phyloP scores from a whole-genome alignment of 2,797 vertebrate species.

The Malacoctenus gilli region DNA sequence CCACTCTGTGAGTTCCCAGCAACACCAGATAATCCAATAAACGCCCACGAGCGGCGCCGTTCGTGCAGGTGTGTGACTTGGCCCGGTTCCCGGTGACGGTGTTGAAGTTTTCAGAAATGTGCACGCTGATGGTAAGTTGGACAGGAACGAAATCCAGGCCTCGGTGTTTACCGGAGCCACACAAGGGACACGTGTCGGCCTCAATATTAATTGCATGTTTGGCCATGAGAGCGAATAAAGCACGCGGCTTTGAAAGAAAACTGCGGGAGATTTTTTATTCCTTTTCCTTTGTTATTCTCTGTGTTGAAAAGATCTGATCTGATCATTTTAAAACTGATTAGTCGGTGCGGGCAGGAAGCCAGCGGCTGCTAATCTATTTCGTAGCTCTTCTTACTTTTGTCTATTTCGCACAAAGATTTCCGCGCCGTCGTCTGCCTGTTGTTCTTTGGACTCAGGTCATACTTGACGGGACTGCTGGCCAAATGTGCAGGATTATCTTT shows the following conservation, averaged over 20 bases:
- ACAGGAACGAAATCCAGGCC: slow-evolving; percentile 4
- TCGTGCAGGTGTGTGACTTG: slow-evolving; percentile 54
- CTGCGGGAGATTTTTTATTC: slow-evolving; percentile 27
- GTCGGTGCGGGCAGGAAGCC: slow-evolving; percentile 21
- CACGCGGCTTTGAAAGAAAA: slow-evolving; percentile 26
- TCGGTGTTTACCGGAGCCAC: slow-evolving; percentile 15
- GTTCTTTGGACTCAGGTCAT: slow-evolving; percentile 50
- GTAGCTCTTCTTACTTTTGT: slow-evolving; percentile 20
- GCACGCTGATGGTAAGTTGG: slow-evolving; percentile 2
- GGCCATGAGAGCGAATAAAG: slow-evolving; percentile 18
- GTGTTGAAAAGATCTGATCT: slow-evolving; percentile 40
- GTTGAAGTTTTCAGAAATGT: slow-evolving; percentile 20
- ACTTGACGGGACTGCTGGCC: slow-evolving; percentile 47
- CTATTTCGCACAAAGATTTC: slow-evolving; percentile 43
- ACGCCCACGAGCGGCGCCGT: slow-evolving; percentile 11
- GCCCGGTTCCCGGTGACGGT: slow-evolving; percentile 32
- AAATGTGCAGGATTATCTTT: slow-evolving; percentile 65
- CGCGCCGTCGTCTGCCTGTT: slow-evolving; percentile 22
- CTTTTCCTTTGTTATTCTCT: slow-evolving; percentile 38
- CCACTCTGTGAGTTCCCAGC: slow-evolving; percentile 35
- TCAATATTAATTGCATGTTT: slow-evolving; percentile 39
- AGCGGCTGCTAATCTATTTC: slow-evolving; percentile 44
- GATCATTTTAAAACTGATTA: slow-evolving; percentile 56
- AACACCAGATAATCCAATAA: slow-evolving; percentile 46
- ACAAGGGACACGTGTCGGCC: slow-evolving; percentile 25